These are phyloP conservation scores for Enteromius anoplus DNA, from an alignment of 2,797 vertebrate genomes.

Conservation along the genomic window DNA sequence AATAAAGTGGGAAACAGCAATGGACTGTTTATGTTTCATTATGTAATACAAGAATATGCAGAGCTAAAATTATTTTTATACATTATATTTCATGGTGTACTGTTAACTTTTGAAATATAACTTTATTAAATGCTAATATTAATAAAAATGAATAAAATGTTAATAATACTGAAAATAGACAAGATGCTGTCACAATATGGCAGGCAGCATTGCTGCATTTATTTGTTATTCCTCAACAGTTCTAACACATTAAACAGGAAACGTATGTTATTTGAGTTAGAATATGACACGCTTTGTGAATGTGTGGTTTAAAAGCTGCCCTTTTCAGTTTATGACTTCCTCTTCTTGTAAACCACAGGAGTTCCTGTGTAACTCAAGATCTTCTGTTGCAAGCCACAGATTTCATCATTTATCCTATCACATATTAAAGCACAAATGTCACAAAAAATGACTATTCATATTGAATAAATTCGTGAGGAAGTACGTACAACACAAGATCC, in stretches of 20 bases:
- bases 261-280: neutral
- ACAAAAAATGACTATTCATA: neutral
- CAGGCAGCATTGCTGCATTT: neutral
- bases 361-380: conserved; percentile 1
- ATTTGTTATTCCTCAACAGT: neutral
- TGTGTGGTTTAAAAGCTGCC: conserved; percentile 13
- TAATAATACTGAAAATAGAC: neutral
- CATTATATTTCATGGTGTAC: neutral
- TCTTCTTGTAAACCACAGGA: conserved; percentile 25
- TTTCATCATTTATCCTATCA: neutral
- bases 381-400: neutral
- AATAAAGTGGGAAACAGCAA: neutral
- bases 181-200: neutral
- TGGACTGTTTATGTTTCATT: neutral
- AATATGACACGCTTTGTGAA: conserved; percentile 14
- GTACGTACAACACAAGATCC: neutral
- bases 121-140: neutral
- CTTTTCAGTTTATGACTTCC: conserved; percentile 48
- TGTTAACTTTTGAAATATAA: neutral
- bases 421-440: neutral
- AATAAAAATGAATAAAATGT: neutral
- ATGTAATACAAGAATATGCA: neutral
- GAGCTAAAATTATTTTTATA: neutral
- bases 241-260: neutral
- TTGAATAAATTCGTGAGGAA: neutral